Percentiles rank a stretch among this genome's conserved stretches.
Conservation (phyloP, 2,888 invertebrate genomes). For the Pristionchus arcanus region DNA sequence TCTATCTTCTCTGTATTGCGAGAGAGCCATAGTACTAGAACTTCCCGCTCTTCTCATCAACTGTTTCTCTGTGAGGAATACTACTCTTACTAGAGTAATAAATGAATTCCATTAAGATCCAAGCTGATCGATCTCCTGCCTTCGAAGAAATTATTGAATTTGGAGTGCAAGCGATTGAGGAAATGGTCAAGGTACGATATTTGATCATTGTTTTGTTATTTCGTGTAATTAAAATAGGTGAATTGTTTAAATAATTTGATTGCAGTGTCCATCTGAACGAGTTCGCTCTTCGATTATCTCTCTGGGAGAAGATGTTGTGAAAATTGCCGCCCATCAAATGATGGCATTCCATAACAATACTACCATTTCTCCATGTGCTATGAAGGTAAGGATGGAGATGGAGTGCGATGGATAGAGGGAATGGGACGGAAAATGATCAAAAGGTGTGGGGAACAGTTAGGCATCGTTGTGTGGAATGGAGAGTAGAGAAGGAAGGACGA, state of each 20-base stretch:
- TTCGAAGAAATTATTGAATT: slow-evolving; percentile 50
- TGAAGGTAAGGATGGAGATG: neutral
- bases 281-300: neutral
- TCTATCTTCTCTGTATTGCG: slow-evolving; percentile 39
- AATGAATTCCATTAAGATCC: neutral
- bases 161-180: slow-evolving; percentile 41
- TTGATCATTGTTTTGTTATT: neutral
- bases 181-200: slow-evolving; percentile 46
- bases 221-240: neutral
- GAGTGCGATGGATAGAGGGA: neutral
- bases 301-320: neutral
- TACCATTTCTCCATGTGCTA: neutral
- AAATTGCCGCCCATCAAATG: neutral
- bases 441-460: neutral
- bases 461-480: neutral
- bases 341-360: slow-evolving; percentile 12
- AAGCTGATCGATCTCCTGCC: slow-evolving; percentile 52
- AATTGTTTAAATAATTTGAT: neutral
- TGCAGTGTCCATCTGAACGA: neutral
- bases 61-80: neutral
- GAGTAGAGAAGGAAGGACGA: neutral
- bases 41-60: slow-evolving; percentile 20
- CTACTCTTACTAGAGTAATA: neutral
- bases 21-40: slow-evolving; percentile 29
- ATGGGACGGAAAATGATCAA: neutral